Evolutionary conservation across 1,140 invertebrate genomes (phyloP), one percentile per base, ranked within the genome.

Genomic region (Aphaenogaster ashmeadi): DNA sequence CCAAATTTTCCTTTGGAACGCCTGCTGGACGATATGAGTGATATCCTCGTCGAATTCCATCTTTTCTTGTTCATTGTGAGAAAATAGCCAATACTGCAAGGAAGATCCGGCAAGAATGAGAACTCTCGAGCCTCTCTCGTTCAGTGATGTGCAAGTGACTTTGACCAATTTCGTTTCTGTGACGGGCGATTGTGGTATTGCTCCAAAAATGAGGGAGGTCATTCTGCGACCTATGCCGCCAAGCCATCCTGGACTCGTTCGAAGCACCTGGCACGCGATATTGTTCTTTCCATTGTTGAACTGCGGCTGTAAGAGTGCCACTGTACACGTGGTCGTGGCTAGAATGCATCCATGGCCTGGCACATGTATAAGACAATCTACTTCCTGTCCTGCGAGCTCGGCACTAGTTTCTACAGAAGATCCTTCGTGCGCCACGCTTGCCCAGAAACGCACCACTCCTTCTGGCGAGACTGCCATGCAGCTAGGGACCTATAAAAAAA

Each of bases 381-480:
- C 99, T 95, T 99, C 97, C 94, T 98, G 97, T 0, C 97, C 97
- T 7, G 94, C 93, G 4, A 99, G 94, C 91, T 99, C 98, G 4
- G 98, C 97, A 89, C 96, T 97, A 38, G 97, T 97, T 95, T 99
- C 98, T 15, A 97, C 96, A n/a, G 97, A 98, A 9, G 97, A 97
- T 4, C 97, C 97, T 92, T 99, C 98, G 92, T 99, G 98, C 0
- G 98, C 97, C 58, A 99, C 97, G 44, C 97, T 98, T 0, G 98
- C 96, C 99, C 99, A 99, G 94, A 98, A 99, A 18, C 98, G 96
- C 3, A 98, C 97, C 52, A 97, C 96, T n/a, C 98, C 99, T 94
- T 99, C 98, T 38, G 99, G 98, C 13, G 98, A 99, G 0, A 99
- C 98, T 56, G 98, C 98, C 89, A 99, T 97, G 92, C 98, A 99